Conservation (phyloP, 2,113 vertebrate species). For the Semnopithecus entellus region DNA sequence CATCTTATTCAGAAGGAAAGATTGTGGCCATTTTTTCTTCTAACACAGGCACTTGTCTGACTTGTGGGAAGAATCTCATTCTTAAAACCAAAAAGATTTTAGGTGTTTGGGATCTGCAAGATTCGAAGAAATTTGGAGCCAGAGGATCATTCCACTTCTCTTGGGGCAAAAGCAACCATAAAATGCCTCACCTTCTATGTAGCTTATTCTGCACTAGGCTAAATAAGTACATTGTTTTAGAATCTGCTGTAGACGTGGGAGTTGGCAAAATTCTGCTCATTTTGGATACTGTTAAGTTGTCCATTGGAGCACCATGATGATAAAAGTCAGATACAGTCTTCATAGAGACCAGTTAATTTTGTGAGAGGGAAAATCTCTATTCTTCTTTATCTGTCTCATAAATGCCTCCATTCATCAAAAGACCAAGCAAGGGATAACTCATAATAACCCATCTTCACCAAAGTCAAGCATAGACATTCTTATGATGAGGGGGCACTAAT, state of each 20-base stretch:
- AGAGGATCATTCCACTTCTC: not conserved
- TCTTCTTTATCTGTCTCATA: not conserved
- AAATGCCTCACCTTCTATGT: not conserved
- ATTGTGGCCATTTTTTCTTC: not conserved
- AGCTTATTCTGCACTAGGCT: not conserved
- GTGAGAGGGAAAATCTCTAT: not conserved
- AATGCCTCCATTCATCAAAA: not conserved
- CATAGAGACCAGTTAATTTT: not conserved
- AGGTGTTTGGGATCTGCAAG: not conserved
- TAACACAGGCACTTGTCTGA: not conserved
- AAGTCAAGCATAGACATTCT: not conserved
- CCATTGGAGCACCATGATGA: not conserved
- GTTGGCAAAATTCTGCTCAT: not conserved
- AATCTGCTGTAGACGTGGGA: not conserved
- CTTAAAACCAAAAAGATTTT: not conserved
- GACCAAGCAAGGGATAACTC: not conserved
- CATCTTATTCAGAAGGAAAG: not conserved
- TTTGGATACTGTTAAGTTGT: not conserved
- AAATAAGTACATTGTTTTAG: not conserved
- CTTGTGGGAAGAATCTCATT: not conserved
- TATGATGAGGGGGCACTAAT: fast-evolving
- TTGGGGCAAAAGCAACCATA: not conserved
- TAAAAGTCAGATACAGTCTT: not conserved
- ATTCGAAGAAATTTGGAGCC: not conserved
- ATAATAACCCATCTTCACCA: not conserved